These are phyloP conservation scores for Glossosoma conforme DNA, from an alignment of 1,140 invertebrate genomes.

Conservation along the genomic window DNA sequence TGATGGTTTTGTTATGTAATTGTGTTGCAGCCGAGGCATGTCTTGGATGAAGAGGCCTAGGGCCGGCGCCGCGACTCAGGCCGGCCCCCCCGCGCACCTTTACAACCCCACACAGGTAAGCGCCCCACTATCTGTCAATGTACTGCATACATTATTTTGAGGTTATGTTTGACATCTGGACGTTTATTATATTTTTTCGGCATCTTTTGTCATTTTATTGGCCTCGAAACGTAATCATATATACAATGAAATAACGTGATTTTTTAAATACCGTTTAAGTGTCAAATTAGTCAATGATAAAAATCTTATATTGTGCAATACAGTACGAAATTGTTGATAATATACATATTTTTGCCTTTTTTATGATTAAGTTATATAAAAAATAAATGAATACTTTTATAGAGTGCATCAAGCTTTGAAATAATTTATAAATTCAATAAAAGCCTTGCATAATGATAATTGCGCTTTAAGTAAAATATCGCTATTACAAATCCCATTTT, in stretches of 20 bases:
- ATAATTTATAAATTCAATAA: too few relatives aligned
- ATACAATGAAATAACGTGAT: not conserved
- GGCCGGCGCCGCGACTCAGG: constrained; percentile 36
- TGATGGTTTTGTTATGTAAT: constrained; percentile 38
- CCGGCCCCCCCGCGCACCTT: constrained; percentile 33
- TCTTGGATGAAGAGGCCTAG: constrained; percentile 47
- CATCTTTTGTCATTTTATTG: not conserved
- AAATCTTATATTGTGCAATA: too few relatives aligned
- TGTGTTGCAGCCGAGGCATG: constrained; percentile 34
- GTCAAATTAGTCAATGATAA: not conserved
- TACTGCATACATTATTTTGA: constrained; percentile 10
- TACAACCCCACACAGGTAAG: constrained; percentile 34
- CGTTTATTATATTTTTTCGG: not conserved
- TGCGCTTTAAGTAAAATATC: too few relatives aligned
- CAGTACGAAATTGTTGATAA: too few relatives aligned
- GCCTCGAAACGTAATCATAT: constrained; percentile 1
- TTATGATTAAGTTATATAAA: too few relatives aligned
- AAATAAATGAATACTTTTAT: too few relatives aligned
- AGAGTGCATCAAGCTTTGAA: too few relatives aligned
- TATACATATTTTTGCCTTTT: too few relatives aligned
- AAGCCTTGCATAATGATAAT: too few relatives aligned
- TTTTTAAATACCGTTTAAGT: not conserved
- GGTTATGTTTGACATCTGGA: constrained; percentile 22
- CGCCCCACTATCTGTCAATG: constrained; percentile 31
- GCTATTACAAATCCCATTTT: too few relatives aligned